Evolutionary conservation across 1,140 invertebrate genomes (phyloP).

Genomic region (Leptinotarsa texana): DNA sequence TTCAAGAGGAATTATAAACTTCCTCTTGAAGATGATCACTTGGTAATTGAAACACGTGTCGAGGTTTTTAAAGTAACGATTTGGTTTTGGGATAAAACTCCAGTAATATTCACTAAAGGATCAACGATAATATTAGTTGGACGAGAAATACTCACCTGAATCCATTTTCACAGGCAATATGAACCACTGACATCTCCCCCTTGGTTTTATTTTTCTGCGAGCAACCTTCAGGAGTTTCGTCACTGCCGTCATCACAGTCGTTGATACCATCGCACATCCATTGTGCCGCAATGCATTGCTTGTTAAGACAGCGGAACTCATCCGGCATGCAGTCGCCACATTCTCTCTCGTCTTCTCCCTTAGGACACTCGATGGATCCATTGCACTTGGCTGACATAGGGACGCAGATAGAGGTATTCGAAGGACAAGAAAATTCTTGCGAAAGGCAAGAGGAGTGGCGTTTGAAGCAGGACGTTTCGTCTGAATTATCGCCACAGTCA

Average conservation of each 20-base stretch:
- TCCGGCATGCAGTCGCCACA: conserved; percentile 59
- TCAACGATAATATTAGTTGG: no score
- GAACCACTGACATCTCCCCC: neutral
- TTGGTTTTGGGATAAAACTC: no score
- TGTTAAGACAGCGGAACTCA: conserved; percentile 61
- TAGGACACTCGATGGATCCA: conserved; percentile 69
- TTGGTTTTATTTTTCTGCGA: conserved; percentile 27
- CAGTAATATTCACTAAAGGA: no score
- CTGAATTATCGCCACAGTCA: conserved; percentile 60
- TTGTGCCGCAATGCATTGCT: conserved; percentile 60
- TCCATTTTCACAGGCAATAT: conserved; percentile 54
- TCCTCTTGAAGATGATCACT: no score
- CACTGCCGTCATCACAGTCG: conserved; percentile 70
- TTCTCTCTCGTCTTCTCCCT: conserved; percentile 66
- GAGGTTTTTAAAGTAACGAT: no score
- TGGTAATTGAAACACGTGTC: no score
- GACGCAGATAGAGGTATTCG: conserved; percentile 61
- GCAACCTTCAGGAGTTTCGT: conserved; percentile 63
- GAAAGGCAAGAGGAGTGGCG: conserved; percentile 28
- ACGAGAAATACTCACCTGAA: conserved; percentile 58
- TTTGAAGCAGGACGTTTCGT: conserved; percentile 51
- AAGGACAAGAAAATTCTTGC: conserved; percentile 61
- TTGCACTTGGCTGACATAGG: conserved; percentile 50
- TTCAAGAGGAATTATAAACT: no score
- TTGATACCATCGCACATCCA: conserved; percentile 71